Evolutionary conservation across 2,797 vertebrate genomes (phyloP).

Genomic region (Hypotaenidia okinawae): DNA sequence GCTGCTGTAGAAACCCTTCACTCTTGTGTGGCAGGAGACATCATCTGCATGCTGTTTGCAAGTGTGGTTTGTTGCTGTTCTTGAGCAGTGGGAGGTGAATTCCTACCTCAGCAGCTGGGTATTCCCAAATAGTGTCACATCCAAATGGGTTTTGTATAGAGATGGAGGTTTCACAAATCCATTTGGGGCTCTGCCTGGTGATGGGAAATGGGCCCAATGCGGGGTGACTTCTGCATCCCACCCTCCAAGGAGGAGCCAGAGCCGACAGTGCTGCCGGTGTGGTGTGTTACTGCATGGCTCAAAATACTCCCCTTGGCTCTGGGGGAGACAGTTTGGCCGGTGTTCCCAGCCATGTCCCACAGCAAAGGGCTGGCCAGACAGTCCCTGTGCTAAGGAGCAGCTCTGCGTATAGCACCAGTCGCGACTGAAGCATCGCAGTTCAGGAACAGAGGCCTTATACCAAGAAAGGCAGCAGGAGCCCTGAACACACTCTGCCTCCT

Average conservation of each 20-base stretch:
- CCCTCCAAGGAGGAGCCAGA: neutral
- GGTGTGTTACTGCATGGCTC: neutral
- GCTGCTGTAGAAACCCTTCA: neutral
- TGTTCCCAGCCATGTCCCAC: fast-evolving
- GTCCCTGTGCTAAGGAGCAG: fast-evolving
- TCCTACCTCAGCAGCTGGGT: neutral
- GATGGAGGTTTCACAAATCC: too few species aligned
- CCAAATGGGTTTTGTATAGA: too few species aligned
- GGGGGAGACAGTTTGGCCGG: fast-evolving
- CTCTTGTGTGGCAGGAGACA: fast-evolving
- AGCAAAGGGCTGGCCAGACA: neutral
- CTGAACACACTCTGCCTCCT: fast-evolving
- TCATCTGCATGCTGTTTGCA: neutral
- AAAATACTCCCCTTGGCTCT: neutral
- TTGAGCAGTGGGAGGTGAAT: neutral
- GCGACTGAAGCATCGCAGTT: fast-evolving
- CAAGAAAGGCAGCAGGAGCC: neutral
- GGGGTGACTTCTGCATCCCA: neutral
- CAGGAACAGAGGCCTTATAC: neutral
- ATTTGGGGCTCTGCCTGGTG: neutral
- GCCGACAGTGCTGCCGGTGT: fast-evolving
- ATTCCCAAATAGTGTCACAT: neutral
- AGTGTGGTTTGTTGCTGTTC: neutral
- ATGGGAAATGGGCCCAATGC: fast-evolving
- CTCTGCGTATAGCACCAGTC: fast-evolving